These are phyloP conservation scores for Phaethon lepturus DNA, from an alignment of 2,113 vertebrate genomes.

Conservation along the genomic window DNA sequence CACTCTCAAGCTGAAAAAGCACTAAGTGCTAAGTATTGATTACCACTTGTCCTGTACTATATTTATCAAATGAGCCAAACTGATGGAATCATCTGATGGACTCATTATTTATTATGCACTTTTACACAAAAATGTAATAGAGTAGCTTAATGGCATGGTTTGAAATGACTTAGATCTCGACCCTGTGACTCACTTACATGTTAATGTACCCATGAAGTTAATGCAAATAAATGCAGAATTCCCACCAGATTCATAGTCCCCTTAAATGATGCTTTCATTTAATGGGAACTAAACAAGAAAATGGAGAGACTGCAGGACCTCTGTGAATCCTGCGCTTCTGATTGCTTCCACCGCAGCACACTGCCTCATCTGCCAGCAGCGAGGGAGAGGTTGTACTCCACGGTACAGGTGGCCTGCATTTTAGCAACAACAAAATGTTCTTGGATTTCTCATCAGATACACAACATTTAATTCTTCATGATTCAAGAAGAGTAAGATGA, in stretches of 20 bases:
- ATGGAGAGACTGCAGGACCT: neutral
- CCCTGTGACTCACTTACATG: neutral
- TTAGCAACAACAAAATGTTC: neutral
- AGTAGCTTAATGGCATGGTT: neutral
- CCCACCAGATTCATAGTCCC: neutral
- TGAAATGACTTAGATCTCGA: neutral
- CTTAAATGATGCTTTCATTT: neutral
- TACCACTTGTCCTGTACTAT: neutral
- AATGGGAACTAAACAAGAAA: neutral
- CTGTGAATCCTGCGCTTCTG: neutral
- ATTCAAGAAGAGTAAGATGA: neutral
- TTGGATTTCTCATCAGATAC: neutral
- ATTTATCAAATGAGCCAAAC: conserved; percentile 20
- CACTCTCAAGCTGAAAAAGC: neutral
- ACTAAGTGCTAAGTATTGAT: conserved; percentile 58
- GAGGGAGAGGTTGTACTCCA: neutral
- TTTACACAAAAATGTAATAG: conserved; percentile 14
- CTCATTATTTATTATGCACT: conserved; percentile 29
- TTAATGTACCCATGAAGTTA: neutral
- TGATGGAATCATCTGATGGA: neutral
- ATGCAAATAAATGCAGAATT: conserved; percentile 14
- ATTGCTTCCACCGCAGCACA: neutral
- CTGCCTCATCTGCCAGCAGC: neutral
- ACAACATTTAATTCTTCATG: neutral
- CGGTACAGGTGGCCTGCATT: neutral